Base-by-base conservation (phyloP, 2,888 invertebrate species). In the Tetragnatha montana region DNA sequence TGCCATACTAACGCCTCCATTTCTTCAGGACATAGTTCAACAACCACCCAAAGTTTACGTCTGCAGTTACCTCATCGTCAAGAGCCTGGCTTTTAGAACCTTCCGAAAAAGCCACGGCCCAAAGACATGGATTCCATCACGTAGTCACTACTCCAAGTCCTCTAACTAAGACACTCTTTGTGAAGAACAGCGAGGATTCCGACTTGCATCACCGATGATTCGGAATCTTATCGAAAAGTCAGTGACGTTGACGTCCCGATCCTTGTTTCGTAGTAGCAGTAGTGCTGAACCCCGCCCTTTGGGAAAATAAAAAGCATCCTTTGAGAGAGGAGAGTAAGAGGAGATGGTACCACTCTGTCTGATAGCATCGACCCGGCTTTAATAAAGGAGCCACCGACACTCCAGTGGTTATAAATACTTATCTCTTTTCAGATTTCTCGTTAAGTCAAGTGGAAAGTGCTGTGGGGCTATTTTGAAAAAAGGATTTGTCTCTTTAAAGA, bases 341-440 rank as follows among this genome's bases (percentile, higher is more conserved):
- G 17, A 22, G 21, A 6, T 81, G 89, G 89, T 79, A 89, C 89
- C 89, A 89, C 51, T 22, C 89, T 81, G 89, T 89, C 89, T 89
- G 89, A 76, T 70, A 85, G 81, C 21, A 21, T 50, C 89, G 70
- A 49, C n/a, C 85, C 71, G 79, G 78, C 85, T 79, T 19, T 51
- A 21, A 60, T 80, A 50, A 85, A 69, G 35, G 49, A n/a, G 51
- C 51, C 76, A 74, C n/a, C 22, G 50, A 78, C 68, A 78, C 85
- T 85, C 71, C 69, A 78, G 71, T 8, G 17, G 86, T 73, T 86
- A 86, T 73, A 86, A 86, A 86, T 86, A 80, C 60, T 60, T 60
- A 79, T 80, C 47, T 68, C 51, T 85, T 50, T 21, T 70, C 49
- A 22, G 49, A 51, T 50, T 60, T 21, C 22, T 82, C 50, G 79